Evolutionary conservation across 1,140 invertebrate species (phyloP).

Genomic region (Drosophila sturtevanti): DNA sequence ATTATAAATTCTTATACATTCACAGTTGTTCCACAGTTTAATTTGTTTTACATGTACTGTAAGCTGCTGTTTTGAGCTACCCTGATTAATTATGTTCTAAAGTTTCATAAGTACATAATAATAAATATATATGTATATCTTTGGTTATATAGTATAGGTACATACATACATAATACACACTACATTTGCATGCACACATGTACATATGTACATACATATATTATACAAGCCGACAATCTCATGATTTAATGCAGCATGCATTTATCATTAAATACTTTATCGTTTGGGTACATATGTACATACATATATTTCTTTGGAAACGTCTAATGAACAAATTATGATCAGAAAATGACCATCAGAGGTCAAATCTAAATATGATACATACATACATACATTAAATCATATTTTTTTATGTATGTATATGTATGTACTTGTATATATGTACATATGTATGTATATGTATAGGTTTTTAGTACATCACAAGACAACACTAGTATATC

Average conservation of each 20-base stretch:
- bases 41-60: slow-evolving; percentile 39
- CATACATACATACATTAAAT: too few species aligned
- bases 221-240: not conserved
- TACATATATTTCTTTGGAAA: not conserved
- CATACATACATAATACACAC: too few species aligned
- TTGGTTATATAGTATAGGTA: not conserved
- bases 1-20: slow-evolving; percentile 54
- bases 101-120: not conserved
- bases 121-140: not conserved
- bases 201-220: not conserved
- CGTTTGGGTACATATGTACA: slow-evolving; percentile 1
- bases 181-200: too few species aligned
- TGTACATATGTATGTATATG: too few species aligned
- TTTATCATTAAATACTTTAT: slow-evolving; percentile 8
- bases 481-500: too few species aligned
- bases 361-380: too few species aligned
- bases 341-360: not conserved
- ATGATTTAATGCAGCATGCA: not conserved
- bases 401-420: too few species aligned
- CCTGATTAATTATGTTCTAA: not conserved
- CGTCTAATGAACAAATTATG: not conserved
- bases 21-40: slow-evolving; percentile 40
- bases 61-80: not conserved
- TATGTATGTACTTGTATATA: too few species aligned
- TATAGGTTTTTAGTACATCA: too few species aligned